Evolutionary conservation across 2,888 invertebrate genomes (phyloP).

Genomic region (Tetanocera ferruginea): DNA sequence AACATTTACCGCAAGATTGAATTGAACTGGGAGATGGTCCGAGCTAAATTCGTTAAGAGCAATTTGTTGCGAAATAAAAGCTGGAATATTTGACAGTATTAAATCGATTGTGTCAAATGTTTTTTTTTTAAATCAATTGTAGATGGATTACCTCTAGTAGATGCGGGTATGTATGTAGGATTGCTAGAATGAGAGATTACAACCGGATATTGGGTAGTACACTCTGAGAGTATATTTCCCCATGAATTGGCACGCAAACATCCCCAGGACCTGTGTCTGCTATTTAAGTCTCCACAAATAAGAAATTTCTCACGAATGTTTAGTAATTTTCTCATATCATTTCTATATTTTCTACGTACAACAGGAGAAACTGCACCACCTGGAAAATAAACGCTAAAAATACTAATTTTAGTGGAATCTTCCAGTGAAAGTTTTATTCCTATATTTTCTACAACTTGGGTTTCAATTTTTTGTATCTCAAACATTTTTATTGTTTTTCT

Average conservation of each 20-base stretch:
- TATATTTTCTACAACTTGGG: conserved; percentile 37
- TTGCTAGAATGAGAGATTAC: conserved; percentile 11
- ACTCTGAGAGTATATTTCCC: conserved; percentile 41
- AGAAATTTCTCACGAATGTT: conserved; percentile 17
- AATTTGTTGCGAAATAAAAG: conserved; percentile 16
- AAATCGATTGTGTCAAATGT: too few relatives aligned
- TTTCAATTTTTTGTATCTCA: conserved; percentile 18
- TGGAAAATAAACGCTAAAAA: too few relatives aligned
- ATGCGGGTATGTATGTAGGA: conserved; percentile 37
- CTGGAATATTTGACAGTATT: conserved; percentile 30
- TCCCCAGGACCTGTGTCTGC: conserved; percentile 40
- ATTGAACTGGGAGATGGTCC: too few relatives aligned
- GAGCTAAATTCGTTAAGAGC: conserved; percentile 33
- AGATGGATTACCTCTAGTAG: conserved; percentile 18
- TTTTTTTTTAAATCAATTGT: conserved; percentile 33
- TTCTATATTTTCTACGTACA: conserved; percentile 39
- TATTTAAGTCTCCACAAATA: conserved; percentile 41
- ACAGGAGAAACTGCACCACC: too few relatives aligned
- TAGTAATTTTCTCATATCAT: conserved; percentile 37
- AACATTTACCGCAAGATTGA: too few relatives aligned
- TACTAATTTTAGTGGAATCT: too few relatives aligned
- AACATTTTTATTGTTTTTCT: neutral
- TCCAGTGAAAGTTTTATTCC: too few relatives aligned
- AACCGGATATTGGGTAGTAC: conserved; percentile 20
- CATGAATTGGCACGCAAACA: conserved; percentile 40